Evolutionary conservation across 2,888 invertebrate genomes (phyloP).

Genomic region (Diarsia mendica): DNA sequence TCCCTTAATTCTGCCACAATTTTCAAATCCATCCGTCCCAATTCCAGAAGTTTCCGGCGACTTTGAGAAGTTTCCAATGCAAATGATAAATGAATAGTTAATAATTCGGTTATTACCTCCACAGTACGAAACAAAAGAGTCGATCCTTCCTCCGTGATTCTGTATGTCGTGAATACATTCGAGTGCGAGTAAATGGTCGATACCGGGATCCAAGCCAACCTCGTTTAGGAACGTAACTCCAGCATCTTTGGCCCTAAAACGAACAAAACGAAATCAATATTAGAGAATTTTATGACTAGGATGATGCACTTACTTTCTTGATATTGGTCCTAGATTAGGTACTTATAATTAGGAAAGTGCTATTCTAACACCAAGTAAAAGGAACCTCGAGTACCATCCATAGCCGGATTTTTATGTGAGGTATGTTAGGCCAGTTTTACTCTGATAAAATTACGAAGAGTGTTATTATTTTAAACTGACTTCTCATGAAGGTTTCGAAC

Average conservation of each 20-base stretch:
- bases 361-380: not conserved
- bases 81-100: not conserved
- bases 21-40: not conserved
- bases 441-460: too few species aligned
- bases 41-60: not conserved
- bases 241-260: conserved; percentile 94
- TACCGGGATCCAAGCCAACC: conserved; percentile 99
- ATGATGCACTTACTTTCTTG: not conserved
- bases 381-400: not conserved
- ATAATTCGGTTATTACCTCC: conserved; percentile 90
- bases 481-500: too few species aligned
- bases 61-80: not conserved
- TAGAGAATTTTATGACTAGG: not conserved
- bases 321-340: not conserved
- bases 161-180: conserved; percentile 98
- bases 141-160: conserved; percentile 96
- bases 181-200: conserved; percentile 98
- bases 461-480: too few species aligned
- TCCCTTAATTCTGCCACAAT: not conserved
- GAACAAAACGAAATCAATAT: not conserved
- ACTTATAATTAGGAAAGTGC: not conserved
- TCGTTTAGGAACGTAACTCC: conserved; percentile 98
- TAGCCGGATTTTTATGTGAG: not conserved
- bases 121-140: conserved; percentile 98
- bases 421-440: fast-evolving